Evolutionary conservation across 2,113 vertebrate genomes (phyloP), one percentile per base, ranked within the genome.

Genomic region (Lucifuga dentata): DNA sequence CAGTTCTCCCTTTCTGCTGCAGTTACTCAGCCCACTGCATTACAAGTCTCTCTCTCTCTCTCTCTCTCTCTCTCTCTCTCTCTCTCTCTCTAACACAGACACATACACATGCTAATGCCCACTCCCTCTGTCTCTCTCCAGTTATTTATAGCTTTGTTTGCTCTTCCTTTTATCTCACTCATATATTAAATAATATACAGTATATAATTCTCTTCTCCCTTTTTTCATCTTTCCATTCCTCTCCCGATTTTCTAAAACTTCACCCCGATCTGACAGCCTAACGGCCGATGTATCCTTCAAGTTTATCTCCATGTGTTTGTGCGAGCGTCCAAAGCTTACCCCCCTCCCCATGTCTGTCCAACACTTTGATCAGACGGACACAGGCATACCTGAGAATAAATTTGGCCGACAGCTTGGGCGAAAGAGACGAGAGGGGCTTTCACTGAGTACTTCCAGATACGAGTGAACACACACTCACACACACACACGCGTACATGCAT

Each of bases 381-480:
- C 39, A 21, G 60, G 3, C 74, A 73, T 81, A 78, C 67, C 68
- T 77, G 70, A 58, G 43, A 43, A 55, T 40, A 76, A 68, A 71
- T 84, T 57, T 49, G 19, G 23, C 63, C 49, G 19, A 32, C 56
- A 29, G 68, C 50, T 76, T 19, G 45, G 59, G 73, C n/a, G 45
- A 50, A 40, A 20, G 62, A 70, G 80, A 88, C 68, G 70, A 88
- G 68, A 70, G 52, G 39, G 11, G 32, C 44, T 84, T 70, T 69
- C 20, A 19, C 56, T 44, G 51, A 88, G 49, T 61, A 21, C 40
- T 78, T 85, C 69, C 69, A 90, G 81, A 81, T 81, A 82, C 41
- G 16, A 40, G 41, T 2, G 15, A 46, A 26, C 5, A 51, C 29
- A 33, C 44, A 26, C 48, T 19, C 5, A 36, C 40, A 68, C 7